Evolutionary conservation across 2,888 invertebrate species (phyloP).

Genomic region (Drosophila anomalata): DNA sequence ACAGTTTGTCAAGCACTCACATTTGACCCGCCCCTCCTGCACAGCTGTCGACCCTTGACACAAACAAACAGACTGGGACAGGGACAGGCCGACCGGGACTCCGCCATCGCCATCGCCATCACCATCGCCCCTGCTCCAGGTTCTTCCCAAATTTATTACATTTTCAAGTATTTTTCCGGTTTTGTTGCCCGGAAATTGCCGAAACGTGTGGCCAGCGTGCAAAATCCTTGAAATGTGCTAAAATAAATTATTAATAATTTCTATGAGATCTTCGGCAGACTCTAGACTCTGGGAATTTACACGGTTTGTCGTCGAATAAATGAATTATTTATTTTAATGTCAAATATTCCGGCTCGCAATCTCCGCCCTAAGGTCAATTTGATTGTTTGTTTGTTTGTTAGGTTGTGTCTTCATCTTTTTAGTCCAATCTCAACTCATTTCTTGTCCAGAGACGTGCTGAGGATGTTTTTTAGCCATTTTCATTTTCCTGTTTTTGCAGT

Average conservation of each 20-base stretch:
- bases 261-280: constrained; percentile 45
- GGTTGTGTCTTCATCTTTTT: constrained; percentile 13
- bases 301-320: constrained; percentile 49
- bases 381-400: constrained; percentile 21
- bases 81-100: constrained; percentile 21
- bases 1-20: constrained; percentile 67
- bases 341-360: constrained; percentile 44
- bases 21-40: constrained; percentile 33
- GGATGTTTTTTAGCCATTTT: constrained; percentile 33
- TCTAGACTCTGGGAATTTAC: constrained; percentile 50
- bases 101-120: constrained; percentile 33
- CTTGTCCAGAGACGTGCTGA: constrained; percentile 20
- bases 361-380: constrained; percentile 38
- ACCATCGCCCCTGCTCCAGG: constrained; percentile 9
- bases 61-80: constrained; percentile 30
- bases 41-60: constrained; percentile 45
- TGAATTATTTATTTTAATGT: constrained; percentile 77
- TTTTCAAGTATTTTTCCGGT: constrained; percentile 79
- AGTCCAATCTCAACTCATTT: constrained; percentile 34
- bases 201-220: constrained; percentile 74
- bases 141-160: constrained; percentile 72
- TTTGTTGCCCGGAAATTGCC: constrained; percentile 76
- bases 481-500: constrained; percentile 41
- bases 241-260: constrained; percentile 80
- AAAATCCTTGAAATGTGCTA: constrained; percentile 69